Percentiles rank a stretch among this genome's conserved stretches.
These are phyloP conservation scores for Chrysolina americana DNA, from an alignment of 2,888 invertebrate genomes.

Conservation along the genomic window DNA sequence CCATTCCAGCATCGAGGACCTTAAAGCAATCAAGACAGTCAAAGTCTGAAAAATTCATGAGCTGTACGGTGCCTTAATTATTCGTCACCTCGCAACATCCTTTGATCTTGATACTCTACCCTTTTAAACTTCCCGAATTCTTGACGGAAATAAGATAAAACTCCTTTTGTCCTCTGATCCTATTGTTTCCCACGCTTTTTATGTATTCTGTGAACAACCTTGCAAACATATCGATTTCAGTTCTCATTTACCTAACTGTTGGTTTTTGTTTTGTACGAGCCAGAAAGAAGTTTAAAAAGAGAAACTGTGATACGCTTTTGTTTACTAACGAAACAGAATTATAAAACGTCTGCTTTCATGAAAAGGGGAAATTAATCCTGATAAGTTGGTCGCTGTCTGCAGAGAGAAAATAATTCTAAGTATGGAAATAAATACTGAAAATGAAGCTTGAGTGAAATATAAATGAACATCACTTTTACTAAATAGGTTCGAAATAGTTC, in stretches of 20 bases:
- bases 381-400: not conserved
- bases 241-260: constrained; percentile 20
- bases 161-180: constrained; percentile 3
- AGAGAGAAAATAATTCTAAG: not conserved
- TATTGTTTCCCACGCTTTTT: constrained; percentile 10
- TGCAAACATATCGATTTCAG: constrained; percentile 21
- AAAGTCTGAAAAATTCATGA: not conserved
- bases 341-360: not conserved
- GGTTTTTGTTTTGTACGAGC: constrained; percentile 6
- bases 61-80: not conserved
- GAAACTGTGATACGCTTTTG: constrained; percentile 1
- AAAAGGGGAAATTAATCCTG: not conserved
- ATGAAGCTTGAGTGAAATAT: not conserved
- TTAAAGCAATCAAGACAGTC: not conserved
- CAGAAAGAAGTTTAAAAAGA: not conserved
- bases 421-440: not conserved
- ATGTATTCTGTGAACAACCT: constrained; percentile 13
- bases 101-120: not conserved
- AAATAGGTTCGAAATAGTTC: not conserved
- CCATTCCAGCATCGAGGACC: not conserved
- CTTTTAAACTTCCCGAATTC: not conserved
- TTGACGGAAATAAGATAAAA: not conserved
- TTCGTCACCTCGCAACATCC: not conserved
- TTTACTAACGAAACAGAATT: not conserved
- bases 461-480: not conserved